Evolutionary conservation across 2,888 invertebrate genomes (phyloP), one percentile per base, ranked within the genome.

Genomic region (Mimachlamys varia): DNA sequence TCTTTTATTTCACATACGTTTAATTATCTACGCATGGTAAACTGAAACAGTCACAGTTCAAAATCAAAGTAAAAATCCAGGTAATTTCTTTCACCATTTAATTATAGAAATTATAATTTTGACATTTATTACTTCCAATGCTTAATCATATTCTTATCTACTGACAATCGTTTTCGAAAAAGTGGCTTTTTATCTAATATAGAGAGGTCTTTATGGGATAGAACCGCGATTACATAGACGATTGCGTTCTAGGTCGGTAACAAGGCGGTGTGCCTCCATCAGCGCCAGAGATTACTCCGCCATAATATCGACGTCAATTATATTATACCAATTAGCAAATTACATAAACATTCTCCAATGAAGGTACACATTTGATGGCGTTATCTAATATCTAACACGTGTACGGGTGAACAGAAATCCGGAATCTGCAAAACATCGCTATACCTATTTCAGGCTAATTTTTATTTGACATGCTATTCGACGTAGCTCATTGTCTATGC

Each of bases 251-350:
- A 53, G 2, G 53, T 10, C 53, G 19, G 53, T 19, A 53, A 53
- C 13, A 12, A 53, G 53, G 53, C 44, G 7, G 44, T 44, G 44
- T 62, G 22, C 33, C 76, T 76, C 76, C 76, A 76, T 76, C 76
- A 76, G 27, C 33, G 76, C 27, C 76, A 76, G 10, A 76, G 76
- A 76, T 76, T 33, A 76, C 76, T 76, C 27, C 76, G 7, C 33
- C 15, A 27, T 76, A 33, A 76, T 33, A 76, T 33, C 76, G 15
- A 76, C 76, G 33, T 33, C 76, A 76, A 76, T 76, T 76, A 76
- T 76, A 76, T 33, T 76, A 76, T 22, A 76, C 76, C 76, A 76
- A 76, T 76, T 76, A 76, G 76, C 76, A 76, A 76, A 76, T 76
- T 76, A 76, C 76, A 76, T 76, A 76, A 76, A 76, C 76, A 76